Evolutionary conservation across 1,140 invertebrate species (phyloP).

Genomic region (Scaptomyza pallida): DNA sequence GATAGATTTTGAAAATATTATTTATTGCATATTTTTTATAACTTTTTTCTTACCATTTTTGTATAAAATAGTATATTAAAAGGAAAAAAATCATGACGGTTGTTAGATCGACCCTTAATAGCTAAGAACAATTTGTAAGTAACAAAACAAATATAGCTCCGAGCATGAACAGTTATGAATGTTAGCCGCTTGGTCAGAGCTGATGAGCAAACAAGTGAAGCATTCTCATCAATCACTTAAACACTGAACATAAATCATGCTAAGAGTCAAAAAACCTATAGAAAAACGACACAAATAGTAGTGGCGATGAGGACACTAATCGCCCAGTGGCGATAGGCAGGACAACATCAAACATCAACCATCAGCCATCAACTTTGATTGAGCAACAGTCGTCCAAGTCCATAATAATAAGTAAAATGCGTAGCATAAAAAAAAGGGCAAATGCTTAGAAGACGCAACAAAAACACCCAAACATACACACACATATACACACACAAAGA

Average conservation of each 20-base stretch:
- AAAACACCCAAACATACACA: constrained; percentile 15
- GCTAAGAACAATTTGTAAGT: constrained; percentile 41
- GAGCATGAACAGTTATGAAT: constrained; percentile 24
- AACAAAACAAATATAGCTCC: constrained; percentile 41
- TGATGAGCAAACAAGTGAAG: constrained; percentile 42
- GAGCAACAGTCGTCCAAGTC: constrained; percentile 52
- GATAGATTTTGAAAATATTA: too few relatives aligned
- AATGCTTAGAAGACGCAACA: constrained; percentile 57
- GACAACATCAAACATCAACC: constrained; percentile 27
- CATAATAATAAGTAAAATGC: constrained; percentile 53
- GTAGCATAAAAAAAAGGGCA: constrained; percentile 46
- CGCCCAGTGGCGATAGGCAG: constrained; percentile 19
- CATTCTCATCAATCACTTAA: constrained; percentile 68
- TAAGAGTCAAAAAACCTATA: constrained; percentile 29
- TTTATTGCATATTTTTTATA: too few relatives aligned
- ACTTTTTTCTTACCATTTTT: too few relatives aligned
- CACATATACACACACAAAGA: not conserved
- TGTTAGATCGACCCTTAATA: not conserved
- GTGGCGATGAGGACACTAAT: constrained; percentile 20
- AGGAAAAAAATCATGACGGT: not conserved
- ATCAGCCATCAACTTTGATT: constrained; percentile 27
- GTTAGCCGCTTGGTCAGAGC: not conserved
- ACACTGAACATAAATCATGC: constrained; percentile 75
- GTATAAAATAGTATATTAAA: too few relatives aligned
- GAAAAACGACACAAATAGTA: constrained; percentile 2